Evolutionary conservation across 2,888 invertebrate species (phyloP), one percentile per base, ranked within the genome.

Genomic region (Patella ulyssiponensis): DNA sequence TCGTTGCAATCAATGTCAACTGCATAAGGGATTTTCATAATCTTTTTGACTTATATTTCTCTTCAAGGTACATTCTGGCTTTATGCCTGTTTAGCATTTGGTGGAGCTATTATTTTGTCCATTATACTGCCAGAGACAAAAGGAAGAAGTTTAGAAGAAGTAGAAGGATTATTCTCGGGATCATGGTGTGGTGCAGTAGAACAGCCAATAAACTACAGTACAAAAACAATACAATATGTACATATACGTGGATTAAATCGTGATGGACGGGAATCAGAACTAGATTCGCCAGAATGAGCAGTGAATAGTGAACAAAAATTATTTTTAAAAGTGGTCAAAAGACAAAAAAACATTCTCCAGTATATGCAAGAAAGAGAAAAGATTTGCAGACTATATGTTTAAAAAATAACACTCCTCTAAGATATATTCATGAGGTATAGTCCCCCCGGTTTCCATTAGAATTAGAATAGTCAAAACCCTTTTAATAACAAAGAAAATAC

Each of bases 121-220:
- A 86, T 93, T 33, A 81, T 93, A 15, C 90, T 94, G 75, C 94
- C 94, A 3, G 94, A 94, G 84, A 94, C 94, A 0, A 93, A 92
- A 84, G 93, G 93, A 2, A 91, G 91, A 77, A 89, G 89, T 20
- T 87, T 94, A 71, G 93, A 94, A 85, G 93, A 93, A 81, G 92
- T 93, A 77, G 93, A 93, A 80, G 88, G 90, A 1, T 82, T 93
- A 27, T 93, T 93, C 87, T 91, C 90, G 17, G 82, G 80, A 71
- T 87, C 87, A 0, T 90, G 89, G 88, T 84, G 88, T 23, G 87
- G 88, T 51, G 82, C 84, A 20, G 80, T 82, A 2, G 83, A 81
- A 20, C 82, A 86, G 20, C 82, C 82, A 17, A 79, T 86, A 54
- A 85, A 87, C 71, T 86, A 86, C 77, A 88, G 85, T 71, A 89